Conservation (phyloP, 2,888 invertebrate species). For the Dolichomitus sp. region DNA sequence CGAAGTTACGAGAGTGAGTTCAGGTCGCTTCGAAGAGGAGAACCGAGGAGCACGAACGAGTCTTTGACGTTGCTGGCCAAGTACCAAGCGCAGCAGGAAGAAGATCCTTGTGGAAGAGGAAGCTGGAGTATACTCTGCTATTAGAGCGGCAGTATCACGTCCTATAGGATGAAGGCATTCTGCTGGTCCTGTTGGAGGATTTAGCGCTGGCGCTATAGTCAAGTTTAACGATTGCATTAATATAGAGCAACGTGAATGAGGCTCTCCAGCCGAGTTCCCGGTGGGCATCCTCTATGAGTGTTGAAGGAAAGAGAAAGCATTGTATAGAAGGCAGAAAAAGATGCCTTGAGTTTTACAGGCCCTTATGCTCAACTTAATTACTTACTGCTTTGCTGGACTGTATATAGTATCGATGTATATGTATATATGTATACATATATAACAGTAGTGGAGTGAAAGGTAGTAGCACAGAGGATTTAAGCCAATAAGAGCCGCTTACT, state of each 20-base stretch:
- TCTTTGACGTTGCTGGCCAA: conserved; percentile 49
- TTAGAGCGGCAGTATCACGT: conserved; percentile 26
- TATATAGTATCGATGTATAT: conserved; percentile 6
- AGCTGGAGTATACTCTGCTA: conserved; percentile 13
- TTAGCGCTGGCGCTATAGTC: conserved; percentile 68
- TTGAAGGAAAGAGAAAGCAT: conserved; percentile 7
- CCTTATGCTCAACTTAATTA: conserved; percentile 72
- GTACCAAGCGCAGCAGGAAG: conserved; percentile 40
- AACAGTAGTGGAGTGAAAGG: conserved; percentile 23
- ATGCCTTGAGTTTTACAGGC: conserved; percentile 1
- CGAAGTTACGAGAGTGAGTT: conserved; percentile 49
- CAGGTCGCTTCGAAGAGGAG: conserved; percentile 1
- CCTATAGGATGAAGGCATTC: conserved; percentile 53
- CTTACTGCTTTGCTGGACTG: conserved; percentile 67
- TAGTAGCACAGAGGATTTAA: conserved; percentile 38
- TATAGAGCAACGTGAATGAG: conserved; percentile 66
- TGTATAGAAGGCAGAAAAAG: conserved; percentile 16
- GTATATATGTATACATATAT: neutral
- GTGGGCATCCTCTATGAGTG: conserved; percentile 16
- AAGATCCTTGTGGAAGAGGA: conserved; percentile 31
- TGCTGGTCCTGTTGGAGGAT: conserved; percentile 65
- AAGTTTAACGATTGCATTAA: conserved; percentile 77
- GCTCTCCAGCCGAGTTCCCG: conserved; percentile 60
- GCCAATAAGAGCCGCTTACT: conserved; percentile 73
- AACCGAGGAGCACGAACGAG: conserved; percentile 6